These are phyloP conservation scores for Tenthredo livida DNA, from an alignment of 2,888 invertebrate species.

Conservation along the genomic window DNA sequence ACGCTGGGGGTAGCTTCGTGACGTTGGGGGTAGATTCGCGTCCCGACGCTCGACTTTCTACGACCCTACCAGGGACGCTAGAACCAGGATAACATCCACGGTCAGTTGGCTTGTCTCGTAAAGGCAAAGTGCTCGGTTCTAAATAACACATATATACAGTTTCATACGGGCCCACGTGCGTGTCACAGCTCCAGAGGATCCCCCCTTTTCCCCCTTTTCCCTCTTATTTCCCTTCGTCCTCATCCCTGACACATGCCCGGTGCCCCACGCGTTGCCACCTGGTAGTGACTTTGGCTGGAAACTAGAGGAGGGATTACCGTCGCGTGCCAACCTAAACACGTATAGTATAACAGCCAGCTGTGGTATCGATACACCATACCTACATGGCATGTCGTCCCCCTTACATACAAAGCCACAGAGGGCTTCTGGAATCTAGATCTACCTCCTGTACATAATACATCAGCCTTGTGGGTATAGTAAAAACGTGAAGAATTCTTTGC, in stretches of 20 bases:
- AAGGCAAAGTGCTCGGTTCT: constrained; percentile 20
- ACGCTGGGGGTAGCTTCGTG: constrained; percentile 42
- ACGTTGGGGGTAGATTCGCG: constrained; percentile 54
- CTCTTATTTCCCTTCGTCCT: constrained; percentile 51
- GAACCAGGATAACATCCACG: constrained; percentile 67
- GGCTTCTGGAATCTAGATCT: constrained; percentile 62
- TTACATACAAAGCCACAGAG: constrained; percentile 10
- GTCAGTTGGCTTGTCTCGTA: constrained; percentile 59
- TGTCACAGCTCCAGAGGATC: constrained; percentile 13
- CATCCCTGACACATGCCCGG: constrained; percentile 17
- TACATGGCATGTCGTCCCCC: not conserved
- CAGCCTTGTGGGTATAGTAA: not conserved
- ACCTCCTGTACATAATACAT: constrained; percentile 47
- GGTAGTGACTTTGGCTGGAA: constrained; percentile 10
- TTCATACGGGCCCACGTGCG: constrained; percentile 74
- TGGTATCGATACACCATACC: constrained; percentile 33
- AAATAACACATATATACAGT: constrained; percentile 71
- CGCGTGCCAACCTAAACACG: constrained; percentile 41
- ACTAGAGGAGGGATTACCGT: constrained; percentile 36
- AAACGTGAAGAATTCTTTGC: constrained; percentile 25
- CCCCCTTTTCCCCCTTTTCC: constrained; percentile 26
- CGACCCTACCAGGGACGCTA: constrained; percentile 67
- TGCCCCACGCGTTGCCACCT: constrained; percentile 36
- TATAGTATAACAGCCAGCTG: constrained; percentile 37
- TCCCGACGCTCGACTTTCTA: constrained; percentile 62